Evolutionary conservation across 2,888 invertebrate genomes (phyloP), one percentile per base, ranked within the genome.

Genomic region (Apamea epomidion): DNA sequence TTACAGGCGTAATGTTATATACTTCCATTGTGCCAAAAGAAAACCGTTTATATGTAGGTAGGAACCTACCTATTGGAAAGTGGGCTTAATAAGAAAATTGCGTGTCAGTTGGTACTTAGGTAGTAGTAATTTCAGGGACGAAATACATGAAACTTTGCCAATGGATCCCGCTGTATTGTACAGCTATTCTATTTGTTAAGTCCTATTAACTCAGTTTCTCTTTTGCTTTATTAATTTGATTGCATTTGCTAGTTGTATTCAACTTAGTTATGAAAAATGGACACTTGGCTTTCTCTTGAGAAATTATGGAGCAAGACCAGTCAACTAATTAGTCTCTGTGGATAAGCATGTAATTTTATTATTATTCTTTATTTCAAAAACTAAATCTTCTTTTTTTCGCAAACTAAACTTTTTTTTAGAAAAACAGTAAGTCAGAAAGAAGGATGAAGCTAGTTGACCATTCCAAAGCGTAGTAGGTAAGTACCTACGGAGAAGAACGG

Each of bases 61-160:
- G 10, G 2, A 14, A 29, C 70, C 21, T 71, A 18, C 6, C 37
- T 62, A 72, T 37, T 60, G 21, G n/a, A 71, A 32, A 76, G 54
- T 70, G 69, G 14, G 16, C 58, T 21, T 76, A 37, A 64, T 21
- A 70, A 81, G 58, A 48, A 58, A 70, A 77, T 65, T 29, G 58
- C 83, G 83, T 76, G 76, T 76, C 16, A 7, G 37, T 25, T 29
- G 54, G 62, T 37, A 54, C 51, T 82, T 73, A 29, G 21, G 48
- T 45, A 29, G 45, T n/a, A 37, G 37, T 68, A 16, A 58, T 70
- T 70, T 77, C 25, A 45, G 1, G 25, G 16, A 21, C 77, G 32
- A 83, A 70, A 70, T 65, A 64, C 21, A 51, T n/a, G 7, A 29
- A 60, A 25, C n/a, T 0, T 42, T 62, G 29, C n/a, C 16, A 64